Base-by-base conservation (phyloP, 2,888 invertebrate genomes). In the Limnephilus lunatus region DNA sequence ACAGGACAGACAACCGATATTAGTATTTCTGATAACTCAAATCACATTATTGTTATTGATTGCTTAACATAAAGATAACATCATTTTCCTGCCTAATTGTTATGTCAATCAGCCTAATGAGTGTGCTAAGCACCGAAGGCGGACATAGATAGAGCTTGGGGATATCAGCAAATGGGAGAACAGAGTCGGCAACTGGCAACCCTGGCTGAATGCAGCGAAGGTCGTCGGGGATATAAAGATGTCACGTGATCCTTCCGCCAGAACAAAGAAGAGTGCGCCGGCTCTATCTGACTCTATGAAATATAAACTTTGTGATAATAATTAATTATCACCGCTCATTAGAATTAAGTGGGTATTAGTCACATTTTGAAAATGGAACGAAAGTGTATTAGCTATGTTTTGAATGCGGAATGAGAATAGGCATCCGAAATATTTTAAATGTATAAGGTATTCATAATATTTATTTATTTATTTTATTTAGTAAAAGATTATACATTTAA, bases 171-270 rank as follows among this genome's bases (percentile, higher is more conserved):
- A 83, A 25, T 32, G n/a, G 25, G 25, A 11, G 25, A 15, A 83
- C 83, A 83, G 19, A 19, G 35, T 30, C 32, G 25, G 85, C 85
- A n/a, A n/a, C 25, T 39, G 85, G 44, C 39, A 85, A 85, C 85
- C 85, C 85, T 85, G 53, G 53, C 53, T 53, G 85, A 85, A n/a
- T 85, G 85, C 44, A 12, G 44, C 25, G 85, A 85, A 85, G 85
- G 85, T 85, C 85, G 85, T 39, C 85, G n/a, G 25, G n/a, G 85
- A 44, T 85, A 44, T 15, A 25, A 85, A 39, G 14, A 11, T 83
- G 83, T 83, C 83, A 83, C 83, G 83, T 83, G 83, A 25, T 83
- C 25, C 35, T 39, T 32, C 83, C 83, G 15, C 39, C 83, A 32
- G 83, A 83, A 83, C 83, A 83, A 83, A 83, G 83, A 83, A 83